phyloP scores from a whole-genome alignment of 2,888 invertebrate genomes.

The Polymixis lichenea region DNA sequence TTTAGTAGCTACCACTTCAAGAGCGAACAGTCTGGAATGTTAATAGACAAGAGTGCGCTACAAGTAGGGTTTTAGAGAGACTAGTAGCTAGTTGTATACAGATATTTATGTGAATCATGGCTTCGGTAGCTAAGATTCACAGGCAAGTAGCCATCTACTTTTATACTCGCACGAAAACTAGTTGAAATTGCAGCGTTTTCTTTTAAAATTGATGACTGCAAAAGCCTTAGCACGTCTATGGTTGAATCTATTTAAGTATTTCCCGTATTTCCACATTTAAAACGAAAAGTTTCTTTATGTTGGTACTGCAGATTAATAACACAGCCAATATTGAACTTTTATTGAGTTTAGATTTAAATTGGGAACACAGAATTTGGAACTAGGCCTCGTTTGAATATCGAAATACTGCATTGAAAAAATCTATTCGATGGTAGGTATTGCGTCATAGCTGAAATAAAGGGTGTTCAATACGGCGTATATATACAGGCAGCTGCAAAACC shows the following conservation, averaged over 20 bases:
- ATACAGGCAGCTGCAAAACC: constrained; percentile 57
- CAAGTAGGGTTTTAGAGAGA: constrained; percentile 28
- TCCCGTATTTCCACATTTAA: not conserved
- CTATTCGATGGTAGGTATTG: constrained; percentile 29
- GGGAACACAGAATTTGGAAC: constrained; percentile 33
- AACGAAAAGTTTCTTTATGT: not conserved
- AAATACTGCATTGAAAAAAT: constrained; percentile 7
- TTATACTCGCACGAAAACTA: constrained; percentile 8
- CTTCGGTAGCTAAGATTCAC: not conserved
- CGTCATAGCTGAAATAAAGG: constrained; percentile 45
- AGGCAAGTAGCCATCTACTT: constrained; percentile 5
- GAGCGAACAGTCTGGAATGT: constrained; percentile 46
- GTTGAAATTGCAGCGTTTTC: not conserved
- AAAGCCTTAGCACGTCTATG: not conserved
- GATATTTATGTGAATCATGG: constrained; percentile 1
- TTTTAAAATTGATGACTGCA: not conserved
- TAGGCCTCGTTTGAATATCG: constrained; percentile 16
- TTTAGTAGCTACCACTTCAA: constrained; percentile 37
- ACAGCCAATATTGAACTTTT: constrained; percentile 12
- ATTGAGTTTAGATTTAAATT: constrained; percentile 21
- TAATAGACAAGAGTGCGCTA: constrained; percentile 25
- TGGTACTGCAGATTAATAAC: not conserved
- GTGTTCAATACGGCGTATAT: constrained; percentile 19
- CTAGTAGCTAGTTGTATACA: not conserved
- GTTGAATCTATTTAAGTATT: not conserved